Conservation (phyloP, 2,113 vertebrate genomes). For the Saccopteryx leptura region DNA sequence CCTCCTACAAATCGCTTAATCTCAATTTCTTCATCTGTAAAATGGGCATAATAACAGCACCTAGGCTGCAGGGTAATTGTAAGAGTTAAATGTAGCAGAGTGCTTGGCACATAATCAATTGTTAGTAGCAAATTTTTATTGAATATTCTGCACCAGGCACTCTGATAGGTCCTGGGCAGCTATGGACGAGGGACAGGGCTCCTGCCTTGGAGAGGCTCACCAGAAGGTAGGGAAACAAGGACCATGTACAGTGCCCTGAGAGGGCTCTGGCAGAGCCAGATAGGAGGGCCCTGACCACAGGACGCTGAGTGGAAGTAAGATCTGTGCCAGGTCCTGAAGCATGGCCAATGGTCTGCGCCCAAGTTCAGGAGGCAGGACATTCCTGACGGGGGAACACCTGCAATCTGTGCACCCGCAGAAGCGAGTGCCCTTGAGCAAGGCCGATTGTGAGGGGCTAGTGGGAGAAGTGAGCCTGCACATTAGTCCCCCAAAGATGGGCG, state of each 20-base stretch:
- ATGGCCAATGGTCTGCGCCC: not conserved
- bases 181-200: not conserved
- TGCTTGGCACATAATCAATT: not conserved
- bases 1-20: too few relatives aligned
- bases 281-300: not conserved
- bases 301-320: too few relatives aligned
- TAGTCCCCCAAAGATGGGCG: not conserved
- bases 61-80: too few relatives aligned
- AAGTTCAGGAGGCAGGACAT: not conserved
- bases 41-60: not conserved
- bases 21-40: conserved; percentile 27
- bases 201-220: not conserved
- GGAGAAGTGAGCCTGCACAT: not conserved
- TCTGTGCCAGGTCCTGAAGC: not conserved
- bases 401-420: not conserved
- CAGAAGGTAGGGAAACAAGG: not conserved
- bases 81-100: not conserved
- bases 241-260: not conserved
- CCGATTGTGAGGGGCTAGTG: not conserved
- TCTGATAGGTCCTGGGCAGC: not conserved
- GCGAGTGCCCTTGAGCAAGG: too few relatives aligned
- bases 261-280: not conserved
- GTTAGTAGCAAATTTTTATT: not conserved
- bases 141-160: not conserved
- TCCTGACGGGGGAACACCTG: fast-evolving